Conservation (phyloP, 2,113 vertebrate species). For the Spheniscus mendiculus region DNA sequence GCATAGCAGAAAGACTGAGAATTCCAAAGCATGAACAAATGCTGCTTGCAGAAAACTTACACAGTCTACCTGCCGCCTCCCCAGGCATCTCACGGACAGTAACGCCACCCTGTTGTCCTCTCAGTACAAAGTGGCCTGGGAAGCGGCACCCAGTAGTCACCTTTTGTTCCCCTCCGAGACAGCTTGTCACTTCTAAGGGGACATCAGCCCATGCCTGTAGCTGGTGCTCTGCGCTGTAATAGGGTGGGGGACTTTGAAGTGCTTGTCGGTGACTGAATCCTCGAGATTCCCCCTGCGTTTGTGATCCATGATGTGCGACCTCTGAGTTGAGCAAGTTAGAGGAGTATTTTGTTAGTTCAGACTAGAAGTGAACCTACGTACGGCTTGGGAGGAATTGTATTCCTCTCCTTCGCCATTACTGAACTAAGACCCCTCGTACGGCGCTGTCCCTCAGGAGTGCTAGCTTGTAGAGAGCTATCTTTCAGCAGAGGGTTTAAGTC, state of each 20-base stretch:
- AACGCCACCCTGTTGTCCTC: neutral
- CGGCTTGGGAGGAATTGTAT: neutral
- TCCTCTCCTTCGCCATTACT: neutral
- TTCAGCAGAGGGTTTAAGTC: neutral
- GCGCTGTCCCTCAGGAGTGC: rapidly evolving
- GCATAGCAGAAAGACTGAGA: neutral
- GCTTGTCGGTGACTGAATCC: too few relatives aligned
- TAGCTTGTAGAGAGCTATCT: neutral
- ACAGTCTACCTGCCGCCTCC: neutral
- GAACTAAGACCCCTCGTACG: neutral
- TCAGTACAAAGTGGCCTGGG: neutral
- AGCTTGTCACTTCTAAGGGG: too few relatives aligned
- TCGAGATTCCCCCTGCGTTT: neutral
- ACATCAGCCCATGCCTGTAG: neutral
- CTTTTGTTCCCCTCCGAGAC: too few relatives aligned
- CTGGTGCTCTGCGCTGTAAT: neutral
- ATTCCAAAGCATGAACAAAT: neutral
- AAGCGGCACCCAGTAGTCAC: neutral
- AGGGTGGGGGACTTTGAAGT: neutral
- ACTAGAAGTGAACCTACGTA: too few relatives aligned
- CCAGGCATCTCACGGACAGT: neutral
- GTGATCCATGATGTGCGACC: neutral
- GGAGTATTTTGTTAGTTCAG: neutral
- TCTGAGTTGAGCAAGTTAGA: neutral
- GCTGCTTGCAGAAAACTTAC: neutral